Percentiles rank a stretch among this genome's conserved stretches.
phyloP scores from a whole-genome alignment of 2,888 invertebrate genomes.

The Cataglyphis cursor region DNA sequence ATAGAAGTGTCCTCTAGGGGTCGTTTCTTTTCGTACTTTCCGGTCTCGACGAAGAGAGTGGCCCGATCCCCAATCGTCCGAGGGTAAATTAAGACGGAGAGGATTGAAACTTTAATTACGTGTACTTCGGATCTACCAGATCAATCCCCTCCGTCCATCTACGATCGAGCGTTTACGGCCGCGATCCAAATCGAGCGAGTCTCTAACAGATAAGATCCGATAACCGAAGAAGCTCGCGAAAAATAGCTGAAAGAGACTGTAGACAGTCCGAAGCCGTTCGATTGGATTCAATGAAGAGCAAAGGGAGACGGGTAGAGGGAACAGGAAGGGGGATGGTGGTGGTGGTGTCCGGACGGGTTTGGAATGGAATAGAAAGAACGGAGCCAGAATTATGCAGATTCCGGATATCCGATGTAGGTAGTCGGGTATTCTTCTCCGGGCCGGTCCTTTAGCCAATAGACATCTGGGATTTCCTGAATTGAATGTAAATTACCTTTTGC shows the following conservation, averaged over 20 bases:
- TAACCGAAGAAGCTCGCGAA: constrained; percentile 26
- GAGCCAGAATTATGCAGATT: constrained; percentile 81
- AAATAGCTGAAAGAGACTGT: constrained; percentile 35
- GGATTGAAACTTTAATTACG: constrained; percentile 82
- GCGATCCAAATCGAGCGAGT: constrained; percentile 38
- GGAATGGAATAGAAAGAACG: constrained; percentile 63
- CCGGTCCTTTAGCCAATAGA: constrained; percentile 78
- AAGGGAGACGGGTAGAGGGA: background rate
- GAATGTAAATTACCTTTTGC: constrained; percentile 83
- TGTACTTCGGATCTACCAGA: constrained; percentile 73
- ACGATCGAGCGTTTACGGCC: constrained; percentile 42
- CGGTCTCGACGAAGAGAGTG: constrained; percentile 48
- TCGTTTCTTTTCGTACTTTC: constrained; percentile 40
- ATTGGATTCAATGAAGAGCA: constrained; percentile 42
- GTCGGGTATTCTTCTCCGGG: constrained; percentile 79
- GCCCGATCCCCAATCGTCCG: constrained; percentile 73
- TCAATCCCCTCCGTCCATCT: background rate
- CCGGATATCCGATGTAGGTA: constrained; percentile 77
- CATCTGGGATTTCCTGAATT: constrained; percentile 83
- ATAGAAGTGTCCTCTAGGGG: constrained; percentile 66
- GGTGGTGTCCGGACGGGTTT: constrained; percentile 20
- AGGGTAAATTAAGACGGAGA: constrained; percentile 76
- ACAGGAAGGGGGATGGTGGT: background rate
- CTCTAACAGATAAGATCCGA: constrained; percentile 43
- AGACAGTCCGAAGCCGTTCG: constrained; percentile 32